Base-by-base conservation (phyloP, 2,888 invertebrate species). In the Eudasyphora cyanicolor region DNA sequence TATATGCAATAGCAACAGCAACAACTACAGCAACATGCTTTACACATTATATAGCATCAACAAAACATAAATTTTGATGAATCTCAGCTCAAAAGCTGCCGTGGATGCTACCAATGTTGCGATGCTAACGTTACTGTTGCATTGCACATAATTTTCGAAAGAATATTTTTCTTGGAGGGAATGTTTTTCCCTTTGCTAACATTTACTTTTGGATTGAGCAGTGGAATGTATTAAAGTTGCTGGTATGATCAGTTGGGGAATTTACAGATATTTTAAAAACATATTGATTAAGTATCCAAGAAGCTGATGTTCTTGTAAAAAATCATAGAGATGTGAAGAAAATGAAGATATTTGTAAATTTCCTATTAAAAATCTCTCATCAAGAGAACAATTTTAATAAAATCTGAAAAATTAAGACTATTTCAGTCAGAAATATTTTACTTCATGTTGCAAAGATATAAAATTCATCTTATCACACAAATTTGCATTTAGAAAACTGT, bases 31-130 rank as follows among this genome's bases (percentile, higher is more conserved):
- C 54, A 85, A 85, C 64, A 73, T 82, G 80, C 84, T 76, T 76
- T 60, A 76, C 67, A 81, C 81, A 78, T 78, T 78, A 70, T 77
- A 24, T n/a, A 0, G 70, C 70, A 79, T 69, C 29, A 76, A 76
- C 67, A 81, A 78, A 73, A 74, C 84, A 84, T 84, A 84, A 81
- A 84, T 84, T 84, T 84, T 84, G 81, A 84, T 84, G 81, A 84
- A 84, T 84, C 84, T 79, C 85, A 79, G 81, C 81, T 71, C 67
- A 79, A 83, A 84, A 75, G 74, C 82, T 80, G 80, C 32, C 76
- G 76, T 24, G 75, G 82, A 64, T 80, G 76, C 77, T 19, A 4
- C 21, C 51, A 79, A 73, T 62, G 35, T 29, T 29, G 21, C 27
- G 70, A 74, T 3, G 21, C 29, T 35, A 78, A 21, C 27, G 73